A percentile compares a stretch with the other conserved stretches of the same genome.
Evolutionary conservation across 2,797 vertebrate genomes (phyloP).

Genomic region (Luscinia megarhynchos): DNA sequence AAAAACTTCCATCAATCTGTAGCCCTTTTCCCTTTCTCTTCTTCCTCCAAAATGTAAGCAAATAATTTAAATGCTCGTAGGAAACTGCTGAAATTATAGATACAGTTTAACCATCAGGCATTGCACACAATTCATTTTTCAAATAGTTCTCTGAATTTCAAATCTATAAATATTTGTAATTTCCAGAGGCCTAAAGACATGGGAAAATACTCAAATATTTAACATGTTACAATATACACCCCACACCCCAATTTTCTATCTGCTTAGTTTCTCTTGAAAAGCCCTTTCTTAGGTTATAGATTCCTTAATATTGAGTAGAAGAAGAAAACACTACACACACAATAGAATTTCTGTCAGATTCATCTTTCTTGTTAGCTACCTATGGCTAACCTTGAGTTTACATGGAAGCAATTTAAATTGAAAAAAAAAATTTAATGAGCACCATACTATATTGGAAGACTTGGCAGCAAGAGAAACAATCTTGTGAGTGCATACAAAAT

Average conservation of each 20-base stretch:
- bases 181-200: not conserved
- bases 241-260: not conserved
- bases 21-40: not conserved
- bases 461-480: not conserved
- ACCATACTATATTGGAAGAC: not conserved
- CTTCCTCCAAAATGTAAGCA: not conserved
- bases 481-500: not conserved
- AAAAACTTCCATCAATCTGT: not conserved
- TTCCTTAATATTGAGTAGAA: not conserved
- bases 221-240: not conserved
- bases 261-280: not conserved
- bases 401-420: not conserved
- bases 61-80: conserved; percentile 6
- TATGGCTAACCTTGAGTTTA: not conserved
- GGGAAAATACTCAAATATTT: not conserved
- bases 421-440: conserved; percentile 5
- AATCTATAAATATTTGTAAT: not conserved
- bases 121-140: not conserved
- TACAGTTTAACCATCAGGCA: not conserved
- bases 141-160: not conserved
- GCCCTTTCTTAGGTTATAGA: not conserved
- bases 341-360: not conserved
- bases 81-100: not conserved
- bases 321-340: not conserved
- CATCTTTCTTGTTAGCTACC: not conserved